Percentiles rank a stretch among this genome's conserved stretches.
Evolutionary conservation across 2,113 vertebrate genomes (phyloP).

Genomic region (Xiphias gladius): DNA sequence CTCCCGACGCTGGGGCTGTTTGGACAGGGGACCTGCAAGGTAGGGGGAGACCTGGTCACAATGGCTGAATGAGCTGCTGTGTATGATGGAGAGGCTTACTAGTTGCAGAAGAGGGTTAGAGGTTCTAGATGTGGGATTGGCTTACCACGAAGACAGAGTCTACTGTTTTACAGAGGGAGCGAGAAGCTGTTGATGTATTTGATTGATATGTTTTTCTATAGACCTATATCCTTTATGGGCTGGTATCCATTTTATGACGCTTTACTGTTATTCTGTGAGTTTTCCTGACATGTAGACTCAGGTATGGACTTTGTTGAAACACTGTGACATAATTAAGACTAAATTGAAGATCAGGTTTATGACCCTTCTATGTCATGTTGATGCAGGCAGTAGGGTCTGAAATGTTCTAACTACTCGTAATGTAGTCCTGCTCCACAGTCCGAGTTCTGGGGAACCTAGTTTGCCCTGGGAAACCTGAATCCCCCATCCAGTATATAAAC

Average conservation of each 20-base stretch:
- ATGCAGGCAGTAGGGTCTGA: background rate
- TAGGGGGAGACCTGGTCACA: slow-evolving; percentile 37
- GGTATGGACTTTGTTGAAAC: background rate
- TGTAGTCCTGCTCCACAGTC: background rate
- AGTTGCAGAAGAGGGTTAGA: slow-evolving; percentile 17
- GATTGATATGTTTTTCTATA: slow-evolving; percentile 58
- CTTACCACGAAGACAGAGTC: slow-evolving; percentile 55
- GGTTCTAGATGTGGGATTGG: slow-evolving; percentile 39
- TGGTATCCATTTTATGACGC: slow-evolving; percentile 20
- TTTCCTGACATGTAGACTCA: slow-evolving; percentile 17
- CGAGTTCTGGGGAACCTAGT: background rate
- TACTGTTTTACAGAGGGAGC: slow-evolving; percentile 23
- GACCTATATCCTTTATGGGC: slow-evolving; percentile 10
- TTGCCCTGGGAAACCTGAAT: background rate
- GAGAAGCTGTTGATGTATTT: slow-evolving; percentile 44
- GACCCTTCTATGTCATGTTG: slow-evolving; percentile 7
- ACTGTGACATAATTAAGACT: slow-evolving; percentile 6
- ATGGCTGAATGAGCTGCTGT: slow-evolving; percentile 55
- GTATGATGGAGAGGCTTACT: slow-evolving; percentile 44
- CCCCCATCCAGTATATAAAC: background rate
- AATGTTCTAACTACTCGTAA: background rate
- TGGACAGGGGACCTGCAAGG: slow-evolving; percentile 51
- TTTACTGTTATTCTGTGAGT: background rate
- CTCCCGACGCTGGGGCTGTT: slow-evolving; percentile 47
- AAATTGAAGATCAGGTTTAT: background rate